Evolutionary conservation across 2,113 vertebrate genomes (phyloP), one percentile per base, ranked within the genome.

Genomic region (Dipodomys merriami): DNA sequence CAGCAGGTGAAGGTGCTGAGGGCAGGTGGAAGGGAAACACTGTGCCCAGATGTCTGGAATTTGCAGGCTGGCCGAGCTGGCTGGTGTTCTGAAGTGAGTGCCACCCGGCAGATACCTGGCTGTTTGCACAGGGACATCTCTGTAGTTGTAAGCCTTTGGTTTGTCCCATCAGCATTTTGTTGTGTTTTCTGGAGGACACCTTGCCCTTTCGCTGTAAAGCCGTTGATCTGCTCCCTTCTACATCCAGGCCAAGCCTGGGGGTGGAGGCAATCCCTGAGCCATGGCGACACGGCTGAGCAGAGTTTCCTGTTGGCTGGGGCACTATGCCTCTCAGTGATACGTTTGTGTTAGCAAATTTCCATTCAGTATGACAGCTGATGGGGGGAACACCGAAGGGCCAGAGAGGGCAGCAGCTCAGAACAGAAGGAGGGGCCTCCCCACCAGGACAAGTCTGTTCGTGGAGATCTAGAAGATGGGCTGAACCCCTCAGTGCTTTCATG

Each of bases 271-370:
- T 11, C 25, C 73, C 6, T 7, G 60, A 9, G 19, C 35, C 6
- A 1, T 2, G 0, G 12, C 0, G 12, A 5, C n/a, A 30, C 0
- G 0, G 6, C 33, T 1, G 0, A 3, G 62, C 79, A 13, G 46
- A 25, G 3, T 33, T 13, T 25, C 65, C 77, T 7, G 10, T 44
- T 2, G 30, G 68, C 57, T 5, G 1, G 30, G 76, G 35, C 11
- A n/a, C 62, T 1, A 8, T 2, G 0, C n/a, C 6, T 33, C n/a
- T 69, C 3, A 0, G 35, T 30, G 57, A 64, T 20, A 1, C 10
- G 39, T 62, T 46, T 39, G 82, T 85, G 72, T 68, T 30, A 79
- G 79, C 79, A 80, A 57, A n/a, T 60, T 65, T 64, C 9, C 10
- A 23, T 57, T 76, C 39, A 25, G 4, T 6, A 0, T 53, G 82